Percentiles rank a stretch among this genome's conserved stretches.
Conservation (phyloP, 2,113 vertebrate genomes). For the Lampris incognitus region DNA sequence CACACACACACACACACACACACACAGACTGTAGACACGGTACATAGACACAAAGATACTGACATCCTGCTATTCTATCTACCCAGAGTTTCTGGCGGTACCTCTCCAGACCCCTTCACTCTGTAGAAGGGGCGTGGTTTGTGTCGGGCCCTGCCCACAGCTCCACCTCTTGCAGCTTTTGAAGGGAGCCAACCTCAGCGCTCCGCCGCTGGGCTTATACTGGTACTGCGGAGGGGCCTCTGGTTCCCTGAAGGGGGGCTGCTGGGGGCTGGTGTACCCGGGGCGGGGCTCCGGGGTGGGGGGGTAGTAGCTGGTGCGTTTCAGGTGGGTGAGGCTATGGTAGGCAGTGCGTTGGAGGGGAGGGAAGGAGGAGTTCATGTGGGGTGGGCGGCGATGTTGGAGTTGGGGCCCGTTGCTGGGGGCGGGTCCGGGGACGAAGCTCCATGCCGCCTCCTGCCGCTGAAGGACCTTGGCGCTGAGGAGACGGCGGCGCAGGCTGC, state of each 20-base stretch:
- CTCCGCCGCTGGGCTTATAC: conserved; percentile 43
- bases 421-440: conserved; percentile 43
- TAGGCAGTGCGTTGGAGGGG: conserved; percentile 19
- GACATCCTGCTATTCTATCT: not conserved
- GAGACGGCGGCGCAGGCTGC: conserved; percentile 77
- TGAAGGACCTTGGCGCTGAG: conserved; percentile 79
- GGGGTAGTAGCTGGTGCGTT: conserved; percentile 50
- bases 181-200: conserved; percentile 36
- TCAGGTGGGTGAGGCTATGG: conserved; percentile 40
- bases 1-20: not conserved
- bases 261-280: conserved; percentile 29
- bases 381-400: not conserved
- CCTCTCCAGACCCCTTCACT: conserved; percentile 38
- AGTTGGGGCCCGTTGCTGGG: conserved; percentile 32
- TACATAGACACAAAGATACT: too few relatives aligned
- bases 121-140: conserved; percentile 62
- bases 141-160: conserved; percentile 14
- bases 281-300: conserved; percentile 45
- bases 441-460: conserved; percentile 68
- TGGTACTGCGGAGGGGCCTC: conserved; percentile 49
- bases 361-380: conserved; percentile 23
- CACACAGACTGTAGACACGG: not conserved
- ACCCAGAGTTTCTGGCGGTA: conserved; percentile 34
- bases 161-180: not conserved
- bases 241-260: not conserved